phyloP scores from a whole-genome alignment of 2,888 invertebrate species.

The Drosophila stalkeri region DNA sequence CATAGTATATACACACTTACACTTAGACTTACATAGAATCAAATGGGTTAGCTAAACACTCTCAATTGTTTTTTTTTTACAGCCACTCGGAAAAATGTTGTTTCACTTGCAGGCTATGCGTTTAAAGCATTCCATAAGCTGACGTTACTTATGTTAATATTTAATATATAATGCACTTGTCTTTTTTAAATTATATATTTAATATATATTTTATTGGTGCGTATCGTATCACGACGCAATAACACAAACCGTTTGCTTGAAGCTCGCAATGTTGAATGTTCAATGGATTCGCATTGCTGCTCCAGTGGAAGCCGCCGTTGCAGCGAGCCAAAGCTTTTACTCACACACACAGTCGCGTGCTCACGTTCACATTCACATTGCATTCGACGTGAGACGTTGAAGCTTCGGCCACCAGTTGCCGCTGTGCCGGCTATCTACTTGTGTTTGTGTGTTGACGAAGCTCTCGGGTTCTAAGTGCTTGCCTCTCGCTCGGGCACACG shows the following conservation, averaged over 20 bases:
- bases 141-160: neutral
- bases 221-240: conserved; percentile 16
- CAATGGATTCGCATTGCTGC: conserved; percentile 21
- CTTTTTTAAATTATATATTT: neutral
- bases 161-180: neutral
- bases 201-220: neutral
- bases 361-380: conserved; percentile 61
- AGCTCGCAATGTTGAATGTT: conserved; percentile 68
- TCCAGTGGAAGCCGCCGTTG: conserved; percentile 22
- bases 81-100: neutral
- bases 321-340: conserved; percentile 26
- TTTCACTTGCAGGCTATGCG: neutral
- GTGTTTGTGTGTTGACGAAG: conserved; percentile 21
- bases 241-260: conserved; percentile 60
- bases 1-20: neutral
- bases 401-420: conserved; percentile 40
- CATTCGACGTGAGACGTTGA: conserved; percentile 61
- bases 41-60: conserved; percentile 1
- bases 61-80: neutral
- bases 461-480: conserved; percentile 13
- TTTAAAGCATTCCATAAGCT: conserved; percentile 5
- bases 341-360: conserved; percentile 45
- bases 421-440: conserved; percentile 27
- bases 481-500: conserved; percentile 26
- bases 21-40: conserved; percentile 10